Evolutionary conservation across 2,888 invertebrate species (phyloP), one percentile per base, ranked within the genome.

Genomic region (Pyrgus malvae): DNA sequence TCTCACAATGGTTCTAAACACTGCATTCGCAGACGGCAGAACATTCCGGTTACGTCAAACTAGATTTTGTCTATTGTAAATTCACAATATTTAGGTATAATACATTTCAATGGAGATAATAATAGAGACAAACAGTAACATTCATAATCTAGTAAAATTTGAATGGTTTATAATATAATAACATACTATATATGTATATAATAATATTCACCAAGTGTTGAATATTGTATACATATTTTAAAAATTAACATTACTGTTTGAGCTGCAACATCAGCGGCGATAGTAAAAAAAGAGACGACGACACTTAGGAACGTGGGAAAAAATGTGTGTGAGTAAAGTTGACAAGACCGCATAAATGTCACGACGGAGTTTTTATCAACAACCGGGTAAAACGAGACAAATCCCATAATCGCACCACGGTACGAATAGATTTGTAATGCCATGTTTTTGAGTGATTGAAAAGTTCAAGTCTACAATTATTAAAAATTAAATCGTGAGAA

Each of bases 311-410:
- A 72, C 81, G 81, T 83, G 84, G 77, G 83, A 84, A 82, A 72
- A 17, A 64, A 69, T 72, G 74, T 75, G 70, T 72, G 72, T 71
- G 72, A 27, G 21, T 35, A 65, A 69, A 46, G 56, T 49, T 53
- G 46, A 60, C 67, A 66, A 50, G 60, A 50, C 41, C 41, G 60
- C 63, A 64, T 60, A 61, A 65, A 66, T 69, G 69, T 70, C 78
- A 80, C 82, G 77, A 80, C 71, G 70, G 57, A 64, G 70, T 79
- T 83, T 80, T 82, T 82, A 76, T 78, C 65, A 65, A 67, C 62
- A 58, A 65, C 68, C 63, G 63, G 44, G 68, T 72, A 69, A 71
- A 74, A 68, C 19, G 33, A 33, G 23, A 19, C 49, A 33, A 40
- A 33, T 21, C 23, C 41, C 31, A 17, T 16, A 41, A 40, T 38